phyloP scores from a whole-genome alignment of 2,113 vertebrate genomes.

The Grammomys dolichurus region DNA sequence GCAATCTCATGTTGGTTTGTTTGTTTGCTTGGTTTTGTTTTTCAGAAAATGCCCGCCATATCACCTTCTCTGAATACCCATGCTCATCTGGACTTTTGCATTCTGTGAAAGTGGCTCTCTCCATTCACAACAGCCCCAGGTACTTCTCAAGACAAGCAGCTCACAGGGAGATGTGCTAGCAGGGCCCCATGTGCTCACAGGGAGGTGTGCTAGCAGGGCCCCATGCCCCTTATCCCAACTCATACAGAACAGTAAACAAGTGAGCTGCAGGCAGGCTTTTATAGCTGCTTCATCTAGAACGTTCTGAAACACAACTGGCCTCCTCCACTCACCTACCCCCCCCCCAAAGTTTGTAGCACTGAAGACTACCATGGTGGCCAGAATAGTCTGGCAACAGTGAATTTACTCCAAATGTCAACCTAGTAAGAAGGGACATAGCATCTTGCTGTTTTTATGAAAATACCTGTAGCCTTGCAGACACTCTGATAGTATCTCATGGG shows the following conservation, averaged over 20 bases:
- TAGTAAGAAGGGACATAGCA: slow-evolving; percentile 34
- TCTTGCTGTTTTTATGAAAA: slow-evolving; percentile 17
- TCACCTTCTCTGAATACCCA: not conserved
- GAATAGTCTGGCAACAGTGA: not conserved
- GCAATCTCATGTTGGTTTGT: not conserved
- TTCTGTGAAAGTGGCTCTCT: not conserved
- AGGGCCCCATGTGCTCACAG: too few relatives aligned
- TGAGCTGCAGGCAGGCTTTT: not conserved
- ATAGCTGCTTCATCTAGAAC: slow-evolving; percentile 34
- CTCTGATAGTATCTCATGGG: not conserved
- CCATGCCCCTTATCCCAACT: not conserved
- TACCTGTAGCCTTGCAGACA: slow-evolving; percentile 21
- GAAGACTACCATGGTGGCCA: not conserved
- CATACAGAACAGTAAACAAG: not conserved
- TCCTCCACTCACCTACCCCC: not conserved
- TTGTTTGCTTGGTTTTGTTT: not conserved
- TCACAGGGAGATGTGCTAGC: not conserved
- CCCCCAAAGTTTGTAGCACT: not conserved
- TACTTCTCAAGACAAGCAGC: not conserved
- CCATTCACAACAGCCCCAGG: not conserved
- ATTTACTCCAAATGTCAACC: slow-evolving; percentile 38
- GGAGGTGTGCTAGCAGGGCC: too few relatives aligned
- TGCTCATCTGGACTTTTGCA: not conserved
- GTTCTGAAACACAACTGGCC: not conserved
- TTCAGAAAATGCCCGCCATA: slow-evolving; percentile 25